These are phyloP conservation scores for Melanchra persicariae DNA, from an alignment of 2,888 invertebrate genomes.

Conservation along the genomic window DNA sequence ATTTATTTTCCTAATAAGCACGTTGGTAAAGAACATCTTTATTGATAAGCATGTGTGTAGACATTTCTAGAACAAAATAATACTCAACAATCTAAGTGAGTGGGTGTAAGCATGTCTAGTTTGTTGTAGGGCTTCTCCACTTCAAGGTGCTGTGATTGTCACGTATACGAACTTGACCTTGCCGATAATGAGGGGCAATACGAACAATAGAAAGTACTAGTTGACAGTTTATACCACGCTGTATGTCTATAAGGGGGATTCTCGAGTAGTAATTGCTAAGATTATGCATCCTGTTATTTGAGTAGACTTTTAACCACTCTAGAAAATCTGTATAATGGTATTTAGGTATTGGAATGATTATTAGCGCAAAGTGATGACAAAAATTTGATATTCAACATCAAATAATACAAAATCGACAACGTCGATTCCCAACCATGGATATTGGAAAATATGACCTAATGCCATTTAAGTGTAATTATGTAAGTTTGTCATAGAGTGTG, in stretches of 20 bases:
- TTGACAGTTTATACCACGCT: background rate
- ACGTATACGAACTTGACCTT: slow-evolving; percentile 28
- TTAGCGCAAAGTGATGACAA: slow-evolving; percentile 89
- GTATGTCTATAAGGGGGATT: background rate
- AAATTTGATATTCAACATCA: slow-evolving; percentile 74
- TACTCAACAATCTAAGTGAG: slow-evolving; percentile 1
- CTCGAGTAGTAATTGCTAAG: background rate
- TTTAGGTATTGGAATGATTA: slow-evolving; percentile 82
- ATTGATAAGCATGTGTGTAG: background rate
- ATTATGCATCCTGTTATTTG: background rate
- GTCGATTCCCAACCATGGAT: slow-evolving; percentile 78
- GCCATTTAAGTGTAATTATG: background rate
- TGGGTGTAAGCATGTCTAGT: slow-evolving; percentile 6
- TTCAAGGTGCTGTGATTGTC: slow-evolving; percentile 35
- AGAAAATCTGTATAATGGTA: background rate
- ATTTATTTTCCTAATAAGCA: background rate
- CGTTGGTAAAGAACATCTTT: background rate
- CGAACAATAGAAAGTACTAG: background rate
- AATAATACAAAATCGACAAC: slow-evolving; percentile 68
- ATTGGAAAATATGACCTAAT: slow-evolving; percentile 82
- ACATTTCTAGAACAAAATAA: slow-evolving; percentile 18
- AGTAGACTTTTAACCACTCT: background rate
- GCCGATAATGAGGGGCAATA: background rate
- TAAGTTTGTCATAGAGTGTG: slow-evolving; percentile 10
- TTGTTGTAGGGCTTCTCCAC: slow-evolving; percentile 40